Percentiles rank a stretch among this genome's conserved stretches.
phyloP scores from a whole-genome alignment of 2,797 vertebrate species.

The Eutrigla gurnardus region DNA sequence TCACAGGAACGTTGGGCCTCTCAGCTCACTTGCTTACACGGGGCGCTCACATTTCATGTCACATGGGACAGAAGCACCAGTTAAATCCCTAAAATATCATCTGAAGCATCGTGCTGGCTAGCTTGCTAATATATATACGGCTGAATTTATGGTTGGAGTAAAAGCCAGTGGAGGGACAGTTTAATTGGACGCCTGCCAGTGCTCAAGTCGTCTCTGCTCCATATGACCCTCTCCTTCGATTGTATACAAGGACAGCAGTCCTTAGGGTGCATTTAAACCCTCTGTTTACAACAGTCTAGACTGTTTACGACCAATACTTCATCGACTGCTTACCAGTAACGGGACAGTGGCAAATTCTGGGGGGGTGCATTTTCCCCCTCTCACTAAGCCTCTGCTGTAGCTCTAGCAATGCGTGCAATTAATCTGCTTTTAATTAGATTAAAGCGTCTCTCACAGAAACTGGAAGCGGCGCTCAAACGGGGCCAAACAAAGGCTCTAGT shows the following conservation, averaged over 20 bases:
- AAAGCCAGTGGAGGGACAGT: conserved; percentile 29
- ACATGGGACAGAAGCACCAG: neutral
- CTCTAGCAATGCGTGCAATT: conserved; percentile 57
- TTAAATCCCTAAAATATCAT: conserved; percentile 34
- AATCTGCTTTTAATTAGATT: conserved; percentile 80
- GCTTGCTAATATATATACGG: conserved; percentile 3
- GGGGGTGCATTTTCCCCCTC: conserved; percentile 21
- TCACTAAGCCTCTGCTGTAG: conserved; percentile 47
- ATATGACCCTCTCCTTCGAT: conserved; percentile 34
- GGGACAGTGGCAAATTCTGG: conserved; percentile 45
- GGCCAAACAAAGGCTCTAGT: conserved; percentile 70
- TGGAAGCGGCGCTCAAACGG: conserved; percentile 52
- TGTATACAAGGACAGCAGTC: conserved; percentile 32
- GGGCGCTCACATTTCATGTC: conserved; percentile 14
- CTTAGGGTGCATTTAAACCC: conserved; percentile 41
- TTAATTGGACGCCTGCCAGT: conserved; percentile 40
- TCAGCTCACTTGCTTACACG: conserved; percentile 16
- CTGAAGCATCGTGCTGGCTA: neutral
- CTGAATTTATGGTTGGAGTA: conserved; percentile 18
- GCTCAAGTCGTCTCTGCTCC: conserved; percentile 21
- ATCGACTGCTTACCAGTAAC: conserved; percentile 59
- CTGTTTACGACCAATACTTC: conserved; percentile 58
- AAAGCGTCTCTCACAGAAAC: conserved; percentile 67
- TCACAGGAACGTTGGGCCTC: conserved; percentile 18
- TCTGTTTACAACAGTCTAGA: conserved; percentile 55